Evolutionary conservation across 92 coral and sea anemone species (phyloP).

Genomic region (Siderastrea siderea): DNA sequence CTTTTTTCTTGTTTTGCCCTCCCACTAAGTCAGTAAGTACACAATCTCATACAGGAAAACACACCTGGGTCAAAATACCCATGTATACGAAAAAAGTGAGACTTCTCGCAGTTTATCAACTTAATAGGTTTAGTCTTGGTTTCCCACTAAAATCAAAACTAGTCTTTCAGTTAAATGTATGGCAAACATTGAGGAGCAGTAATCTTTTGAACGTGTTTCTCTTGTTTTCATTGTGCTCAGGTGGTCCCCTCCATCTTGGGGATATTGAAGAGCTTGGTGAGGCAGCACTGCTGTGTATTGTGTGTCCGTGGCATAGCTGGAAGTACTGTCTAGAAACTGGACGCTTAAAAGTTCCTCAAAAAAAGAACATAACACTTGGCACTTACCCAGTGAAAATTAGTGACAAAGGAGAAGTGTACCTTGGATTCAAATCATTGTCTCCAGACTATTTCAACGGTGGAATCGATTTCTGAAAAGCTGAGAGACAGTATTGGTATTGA

Average conservation of each 20-base stretch:
- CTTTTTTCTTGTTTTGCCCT: too few species aligned
- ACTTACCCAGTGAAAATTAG: constrained; percentile 79
- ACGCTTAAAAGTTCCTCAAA: constrained; percentile 59
- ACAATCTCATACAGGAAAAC: too few species aligned
- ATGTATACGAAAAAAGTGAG: too few species aligned
- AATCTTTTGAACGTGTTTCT: not conserved
- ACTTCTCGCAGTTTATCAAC: too few species aligned
- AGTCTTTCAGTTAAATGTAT: not conserved
- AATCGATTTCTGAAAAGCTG: constrained; percentile 56
- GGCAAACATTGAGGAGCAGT: not conserved
- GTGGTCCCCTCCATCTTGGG: constrained; percentile 93
- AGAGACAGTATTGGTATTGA: not conserved
- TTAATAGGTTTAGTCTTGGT: too few species aligned
- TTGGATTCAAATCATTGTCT: constrained; percentile 78
- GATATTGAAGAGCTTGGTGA: constrained; percentile 90
- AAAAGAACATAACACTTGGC: constrained; percentile 44
- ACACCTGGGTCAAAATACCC: too few species aligned
- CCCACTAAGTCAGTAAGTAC: too few species aligned
- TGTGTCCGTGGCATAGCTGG: constrained; percentile 97
- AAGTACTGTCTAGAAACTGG: constrained; percentile 77
- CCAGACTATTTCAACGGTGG: constrained; percentile 79
- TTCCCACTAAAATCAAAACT: too few species aligned
- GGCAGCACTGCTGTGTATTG: constrained; percentile 79
- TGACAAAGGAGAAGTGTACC: constrained; percentile 66
- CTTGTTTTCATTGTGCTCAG: constrained; percentile 32